These are phyloP conservation scores for Myxocyprinus asiaticus DNA, from an alignment of 2,113 vertebrate species.

Conservation along the genomic window DNA sequence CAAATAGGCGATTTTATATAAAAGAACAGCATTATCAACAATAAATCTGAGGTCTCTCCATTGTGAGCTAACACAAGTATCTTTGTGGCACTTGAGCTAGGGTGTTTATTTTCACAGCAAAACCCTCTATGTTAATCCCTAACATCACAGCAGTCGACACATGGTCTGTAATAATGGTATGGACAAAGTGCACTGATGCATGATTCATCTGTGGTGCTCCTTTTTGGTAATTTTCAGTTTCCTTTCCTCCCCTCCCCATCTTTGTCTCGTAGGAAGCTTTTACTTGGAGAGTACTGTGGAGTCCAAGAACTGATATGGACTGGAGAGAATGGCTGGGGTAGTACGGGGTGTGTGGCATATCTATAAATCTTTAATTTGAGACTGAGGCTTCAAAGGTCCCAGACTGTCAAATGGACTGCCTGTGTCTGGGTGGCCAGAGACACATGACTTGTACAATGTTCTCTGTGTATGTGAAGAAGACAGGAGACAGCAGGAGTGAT, in stretches of 20 bases:
- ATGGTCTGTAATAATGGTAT: conserved; percentile 16
- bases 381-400: conserved; percentile 16
- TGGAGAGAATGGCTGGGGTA: not conserved
- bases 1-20: not conserved
- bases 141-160: too few species aligned
- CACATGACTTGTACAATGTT: not conserved
- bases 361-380: conserved; percentile 30
- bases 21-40: not conserved
- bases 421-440: not conserved
- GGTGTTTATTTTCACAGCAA: not conserved
- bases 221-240: not conserved
- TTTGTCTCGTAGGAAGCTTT: conserved; percentile 18
- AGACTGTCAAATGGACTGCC: conserved; percentile 7
- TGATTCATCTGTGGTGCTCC: not conserved
- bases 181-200: conserved; percentile 15
- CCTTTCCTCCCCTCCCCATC: not conserved
- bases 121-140: conserved; percentile 14
- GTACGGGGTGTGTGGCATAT: not conserved
- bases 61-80: not conserved
- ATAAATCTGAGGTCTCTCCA: too few species aligned
- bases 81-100: not conserved
- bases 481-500: not conserved
- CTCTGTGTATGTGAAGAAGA: not conserved
- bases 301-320: conserved; percentile 1
- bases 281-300: not conserved